These are phyloP conservation scores for Polietes domitor DNA, from an alignment of 2,888 invertebrate species.

Conservation along the genomic window DNA sequence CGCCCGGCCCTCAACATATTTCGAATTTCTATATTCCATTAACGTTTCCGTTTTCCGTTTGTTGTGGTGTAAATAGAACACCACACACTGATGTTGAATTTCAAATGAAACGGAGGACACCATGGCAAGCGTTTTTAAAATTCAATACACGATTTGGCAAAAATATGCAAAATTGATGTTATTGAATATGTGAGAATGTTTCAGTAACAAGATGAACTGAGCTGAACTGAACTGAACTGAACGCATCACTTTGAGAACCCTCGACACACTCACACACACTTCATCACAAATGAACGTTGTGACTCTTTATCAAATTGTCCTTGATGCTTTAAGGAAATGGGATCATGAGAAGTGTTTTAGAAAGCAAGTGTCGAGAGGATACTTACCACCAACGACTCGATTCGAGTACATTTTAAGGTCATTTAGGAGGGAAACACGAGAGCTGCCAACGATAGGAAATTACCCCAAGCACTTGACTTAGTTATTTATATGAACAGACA, in stretches of 20 bases:
- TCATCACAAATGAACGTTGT: neutral
- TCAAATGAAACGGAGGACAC: neutral
- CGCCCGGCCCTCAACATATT: neutral
- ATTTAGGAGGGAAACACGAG: neutral
- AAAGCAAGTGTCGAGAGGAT: neutral
- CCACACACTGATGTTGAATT: constrained; percentile 1
- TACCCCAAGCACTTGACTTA: neutral
- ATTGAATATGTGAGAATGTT: neutral
- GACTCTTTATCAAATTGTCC: constrained; percentile 16
- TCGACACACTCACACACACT: neutral
- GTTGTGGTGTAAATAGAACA: neutral
- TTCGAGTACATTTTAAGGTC: constrained; percentile 12
- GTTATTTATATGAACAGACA: neutral
- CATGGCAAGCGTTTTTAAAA: neutral
- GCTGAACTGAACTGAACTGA: too few species aligned
- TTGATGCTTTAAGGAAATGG: constrained; percentile 21
- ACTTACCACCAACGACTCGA: neutral
- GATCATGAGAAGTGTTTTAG: neutral
- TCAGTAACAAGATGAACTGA: neutral
- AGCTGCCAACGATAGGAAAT: neutral
- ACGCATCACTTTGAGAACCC: neutral
- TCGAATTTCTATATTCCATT: constrained; percentile 48
- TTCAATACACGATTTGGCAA: constrained; percentile 17
- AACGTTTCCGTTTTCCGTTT: constrained; percentile 40
- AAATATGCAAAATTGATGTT: constrained; percentile 27